Evolutionary conservation across 1,140 invertebrate genomes (phyloP), one percentile per base, ranked within the genome.

Genomic region (Charaxes varanes): DNA sequence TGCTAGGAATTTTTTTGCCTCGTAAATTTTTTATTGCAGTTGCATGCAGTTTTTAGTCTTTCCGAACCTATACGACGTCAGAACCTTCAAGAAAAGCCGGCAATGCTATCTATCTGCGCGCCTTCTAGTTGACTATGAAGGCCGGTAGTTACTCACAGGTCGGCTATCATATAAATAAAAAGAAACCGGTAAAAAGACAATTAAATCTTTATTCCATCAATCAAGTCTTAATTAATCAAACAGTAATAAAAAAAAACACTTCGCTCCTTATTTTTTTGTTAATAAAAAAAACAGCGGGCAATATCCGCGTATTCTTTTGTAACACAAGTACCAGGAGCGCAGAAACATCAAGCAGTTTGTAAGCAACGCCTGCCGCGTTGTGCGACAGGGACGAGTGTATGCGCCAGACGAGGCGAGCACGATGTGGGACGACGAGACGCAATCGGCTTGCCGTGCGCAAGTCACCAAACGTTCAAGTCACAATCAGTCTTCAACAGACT

Each of bases 221-320:
- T n/a, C n/a, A n/a, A n/a, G 11, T 23, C 11, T 16, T 14, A 36
- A 15, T 27, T 10, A 27, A 27, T 12, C 11, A 27, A 27, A 7
- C 26, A 26, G 31, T 7, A 6, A 40, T 42, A 32, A 26, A 41
- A 33, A 24, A 34, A 21, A 44, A 10, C 34, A 46, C n/a, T n/a
- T n/a, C n/a, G n/a, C n/a, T n/a, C n/a, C n/a, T n/a, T n/a, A n/a
- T n/a, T n/a, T n/a, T n/a, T n/a, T n/a, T n/a, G n/a, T n/a, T 42
- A 48, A 21, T 11, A 33, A 42, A 44, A 40, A 46, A 27, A 30
- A 27, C 38, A 35, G 21, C 23, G 17, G 31, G 49, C 59, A 62
- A 60, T 66, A 70, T 69, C 56, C 64, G 66, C 61, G 70, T 71
- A 77, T 77, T 78, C 74, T 77, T 79, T 76, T 66, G 74, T 73